Base-by-base conservation (phyloP, 1,140 invertebrate genomes). In the Lamellibrachia luymesi region DNA sequence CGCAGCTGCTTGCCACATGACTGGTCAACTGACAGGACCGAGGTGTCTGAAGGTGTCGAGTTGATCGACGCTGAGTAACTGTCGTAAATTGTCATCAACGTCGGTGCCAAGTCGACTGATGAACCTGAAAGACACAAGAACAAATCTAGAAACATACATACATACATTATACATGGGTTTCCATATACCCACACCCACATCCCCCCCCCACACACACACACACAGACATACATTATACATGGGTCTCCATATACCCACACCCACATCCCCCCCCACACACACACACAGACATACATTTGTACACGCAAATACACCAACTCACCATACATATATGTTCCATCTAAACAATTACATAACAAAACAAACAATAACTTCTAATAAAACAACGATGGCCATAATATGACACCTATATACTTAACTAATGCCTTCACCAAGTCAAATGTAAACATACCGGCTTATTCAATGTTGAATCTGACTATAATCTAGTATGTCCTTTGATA, bases 31-130 rank as follows among this genome's bases (percentile, higher is more conserved):
- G 27, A 89, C 52, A 50, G 17, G 5, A 89, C 64, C 93, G 89
- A 13, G 92, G 80, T 7, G 90, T 49, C 2, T 93, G 93, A 50
- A 93, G 92, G 50, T 91, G 92, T 92, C 94, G 64, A 80, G 64
- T 80, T 80, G 91, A 95, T 94, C 90, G 49, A 27, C 51, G 97
- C 97, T 89, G 97, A 97, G 91, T 97, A 95, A 94, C 97, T 97
- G 96, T 97, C 97, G 96, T 97, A 97, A 96, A 98, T 97, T 90
- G 97, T 97, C 95, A 98, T 95, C 90, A 97, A 95, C 92, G 97
- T 97, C 49, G 97, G 97, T 93, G 97, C 97, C 95, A 97, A 96
- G 94, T 98, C 97, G 93, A 96, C 95, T 22, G 97, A 97, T 92
- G 97, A 97, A 94, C 97, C 97, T 96, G 96, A 95, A 95, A 97